Evolutionary conservation across 2,113 vertebrate genomes (phyloP), one percentile per base, ranked within the genome.

Genomic region (Copsychus sechellarum): DNA sequence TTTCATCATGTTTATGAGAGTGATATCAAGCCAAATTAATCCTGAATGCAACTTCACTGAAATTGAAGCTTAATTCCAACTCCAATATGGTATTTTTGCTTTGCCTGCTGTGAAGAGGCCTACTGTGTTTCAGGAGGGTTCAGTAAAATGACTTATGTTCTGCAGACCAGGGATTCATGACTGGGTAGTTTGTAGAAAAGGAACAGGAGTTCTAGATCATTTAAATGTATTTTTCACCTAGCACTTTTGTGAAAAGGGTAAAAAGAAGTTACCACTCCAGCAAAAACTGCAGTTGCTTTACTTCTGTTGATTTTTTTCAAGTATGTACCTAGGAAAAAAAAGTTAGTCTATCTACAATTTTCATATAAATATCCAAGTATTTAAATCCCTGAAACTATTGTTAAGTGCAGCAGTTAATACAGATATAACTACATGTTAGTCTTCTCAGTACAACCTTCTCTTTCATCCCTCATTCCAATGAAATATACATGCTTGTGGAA

Each of bases 201-300:
- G 24, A 67, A 89, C 38, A 19, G 21, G 24, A 74, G 20, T 95
- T 95, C 38, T 87, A 93, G 81, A 43, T 83, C 81, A 92, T 96
- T 95, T 58, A 92, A 73, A 43, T 16, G 36, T 87, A 33, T 57
- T 58, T 93, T 89, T 86, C 50, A 58, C 83, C 56, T 88, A 66
- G 25, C 61, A 57, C 67, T 66, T 85, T 17, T 62, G 38, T 72
- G 58, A 92, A 76, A 82, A 70, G 73, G 48, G 16, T 62, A 58
- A 65, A 76, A 86, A 56, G 5, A 81, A 76, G 22, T 82, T 80
- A 31, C 51, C 5, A 58, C 22, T 19, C 8, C 15, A 67, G 42
- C 5, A 69, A 62, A 72, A 91, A 13, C 17, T 70, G 38, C 15
- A 65, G 56, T 48, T 92, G 60, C 47, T 81, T 94, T 90, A 40